Evolutionary conservation across 1,140 invertebrate genomes (phyloP).

Genomic region (Mamestra configurata): DNA sequence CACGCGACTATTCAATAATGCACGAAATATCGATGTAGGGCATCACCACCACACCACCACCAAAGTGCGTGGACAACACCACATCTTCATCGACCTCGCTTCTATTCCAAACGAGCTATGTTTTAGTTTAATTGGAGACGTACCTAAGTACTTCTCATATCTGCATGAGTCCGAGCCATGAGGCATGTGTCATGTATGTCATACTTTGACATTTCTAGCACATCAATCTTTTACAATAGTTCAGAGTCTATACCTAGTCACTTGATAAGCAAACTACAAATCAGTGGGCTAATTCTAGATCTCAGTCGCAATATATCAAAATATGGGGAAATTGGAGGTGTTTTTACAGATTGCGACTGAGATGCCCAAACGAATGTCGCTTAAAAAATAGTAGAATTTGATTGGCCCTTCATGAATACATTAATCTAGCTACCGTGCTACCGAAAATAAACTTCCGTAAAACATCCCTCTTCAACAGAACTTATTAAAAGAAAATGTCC

Average conservation of each 20-base stretch:
- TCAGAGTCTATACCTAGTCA: too few species aligned
- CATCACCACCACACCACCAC: constrained; percentile 71
- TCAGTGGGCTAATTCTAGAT: too few species aligned
- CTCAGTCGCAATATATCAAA: too few species aligned
- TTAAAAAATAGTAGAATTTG: too few species aligned
- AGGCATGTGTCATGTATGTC: not conserved
- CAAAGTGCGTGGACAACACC: constrained; percentile 66
- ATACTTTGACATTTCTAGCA: not conserved
- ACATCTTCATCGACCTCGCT: constrained; percentile 61
- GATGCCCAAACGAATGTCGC: too few species aligned
- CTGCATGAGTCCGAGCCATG: not conserved
- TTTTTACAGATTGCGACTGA: too few species aligned
- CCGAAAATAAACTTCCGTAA: not conserved
- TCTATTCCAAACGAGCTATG: constrained; percentile 52
- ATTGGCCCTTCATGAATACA: too few species aligned
- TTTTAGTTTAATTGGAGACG: constrained; percentile 58
- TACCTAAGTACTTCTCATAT: constrained; percentile 10
- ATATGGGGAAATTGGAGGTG: too few species aligned
- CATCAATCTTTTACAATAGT: not conserved
- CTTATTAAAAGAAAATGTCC: constrained; percentile 14
- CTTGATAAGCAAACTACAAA: too few species aligned
- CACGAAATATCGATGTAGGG: constrained; percentile 86
- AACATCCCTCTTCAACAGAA: not conserved
- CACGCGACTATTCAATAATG: constrained; percentile 87
- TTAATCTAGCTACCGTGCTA: not conserved